phyloP scores from a whole-genome alignment of 1,140 invertebrate species.

The Babylonia areolata region DNA sequence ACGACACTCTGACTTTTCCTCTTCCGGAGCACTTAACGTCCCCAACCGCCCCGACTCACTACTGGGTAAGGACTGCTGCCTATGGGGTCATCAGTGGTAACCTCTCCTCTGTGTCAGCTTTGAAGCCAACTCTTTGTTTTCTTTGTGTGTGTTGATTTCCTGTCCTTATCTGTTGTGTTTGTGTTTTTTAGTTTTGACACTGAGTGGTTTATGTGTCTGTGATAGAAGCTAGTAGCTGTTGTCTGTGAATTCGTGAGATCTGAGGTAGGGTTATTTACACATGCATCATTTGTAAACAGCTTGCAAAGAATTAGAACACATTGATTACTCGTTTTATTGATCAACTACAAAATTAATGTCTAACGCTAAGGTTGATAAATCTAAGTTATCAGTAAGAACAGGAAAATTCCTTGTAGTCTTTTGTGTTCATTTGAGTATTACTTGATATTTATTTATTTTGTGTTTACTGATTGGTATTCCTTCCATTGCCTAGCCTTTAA shows the following conservation, averaged over 20 bases:
- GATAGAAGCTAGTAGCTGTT: neutral
- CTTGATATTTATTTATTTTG: no score
- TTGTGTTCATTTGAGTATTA: no score
- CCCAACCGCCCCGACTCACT: slow-evolving; percentile 61
- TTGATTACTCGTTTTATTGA: no score
- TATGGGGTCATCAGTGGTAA: neutral
- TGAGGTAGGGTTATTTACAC: no score
- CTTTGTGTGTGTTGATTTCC: neutral
- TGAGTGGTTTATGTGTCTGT: neutral
- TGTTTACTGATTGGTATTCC: no score
- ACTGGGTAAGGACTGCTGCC: slow-evolving; percentile 60
- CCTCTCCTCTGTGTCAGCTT: neutral
- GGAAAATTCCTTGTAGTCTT: no score
- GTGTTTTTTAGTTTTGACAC: neutral
- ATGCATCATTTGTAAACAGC: no score
- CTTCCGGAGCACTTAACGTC: slow-evolving; percentile 55
- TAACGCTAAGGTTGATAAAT: no score
- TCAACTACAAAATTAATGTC: no score
- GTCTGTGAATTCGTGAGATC: neutral
- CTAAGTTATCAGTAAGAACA: no score
- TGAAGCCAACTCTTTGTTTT: neutral
- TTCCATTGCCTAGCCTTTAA: no score
- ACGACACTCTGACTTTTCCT: slow-evolving; percentile 65
- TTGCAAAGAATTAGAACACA: no score
- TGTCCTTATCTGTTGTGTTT: neutral